Conservation (phyloP, 2,888 invertebrate species). For the Augochlorella aurata region DNA sequence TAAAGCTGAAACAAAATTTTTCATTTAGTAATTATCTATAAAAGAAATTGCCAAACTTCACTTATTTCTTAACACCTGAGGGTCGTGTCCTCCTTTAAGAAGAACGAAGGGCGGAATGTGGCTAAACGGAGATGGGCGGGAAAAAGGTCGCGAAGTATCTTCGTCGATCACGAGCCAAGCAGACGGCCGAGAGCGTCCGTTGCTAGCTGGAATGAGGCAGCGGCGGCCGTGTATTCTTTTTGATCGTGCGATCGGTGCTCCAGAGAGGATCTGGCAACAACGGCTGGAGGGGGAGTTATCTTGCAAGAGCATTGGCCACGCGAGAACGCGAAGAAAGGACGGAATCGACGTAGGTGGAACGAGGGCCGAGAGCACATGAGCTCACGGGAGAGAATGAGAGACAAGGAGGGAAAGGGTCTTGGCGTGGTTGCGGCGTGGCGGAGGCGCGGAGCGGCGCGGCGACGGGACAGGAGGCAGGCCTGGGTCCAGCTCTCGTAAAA, state of each 20-base stretch:
- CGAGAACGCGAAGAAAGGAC: constrained; percentile 60
- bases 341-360: constrained; percentile 41
- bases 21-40: too few relatives aligned
- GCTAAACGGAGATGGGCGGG: constrained; percentile 21
- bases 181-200: constrained; percentile 16
- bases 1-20: too few relatives aligned
- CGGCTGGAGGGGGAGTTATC: constrained; percentile 65
- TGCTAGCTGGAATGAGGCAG: constrained; percentile 41
- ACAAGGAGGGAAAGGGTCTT: constrained; percentile 5
- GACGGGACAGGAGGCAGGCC: constrained; percentile 45
- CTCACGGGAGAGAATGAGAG: constrained; percentile 27
- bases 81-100: background rate
- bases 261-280: constrained; percentile 76
- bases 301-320: constrained; percentile 70
- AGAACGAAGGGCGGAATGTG: constrained; percentile 38
- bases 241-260: constrained; percentile 67
- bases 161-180: constrained; percentile 3
- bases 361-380: constrained; percentile 30
- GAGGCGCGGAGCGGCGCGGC: background rate
- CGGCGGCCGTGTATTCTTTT: constrained; percentile 60
- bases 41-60: too few relatives aligned
- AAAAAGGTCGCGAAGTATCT: background rate
- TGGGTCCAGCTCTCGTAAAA: constrained; percentile 67
- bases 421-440: background rate
- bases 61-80: too few relatives aligned